These are phyloP conservation scores for Boleophthalmus pectinirostris DNA, from an alignment of 2,113 vertebrate species.

Conservation along the genomic window DNA sequence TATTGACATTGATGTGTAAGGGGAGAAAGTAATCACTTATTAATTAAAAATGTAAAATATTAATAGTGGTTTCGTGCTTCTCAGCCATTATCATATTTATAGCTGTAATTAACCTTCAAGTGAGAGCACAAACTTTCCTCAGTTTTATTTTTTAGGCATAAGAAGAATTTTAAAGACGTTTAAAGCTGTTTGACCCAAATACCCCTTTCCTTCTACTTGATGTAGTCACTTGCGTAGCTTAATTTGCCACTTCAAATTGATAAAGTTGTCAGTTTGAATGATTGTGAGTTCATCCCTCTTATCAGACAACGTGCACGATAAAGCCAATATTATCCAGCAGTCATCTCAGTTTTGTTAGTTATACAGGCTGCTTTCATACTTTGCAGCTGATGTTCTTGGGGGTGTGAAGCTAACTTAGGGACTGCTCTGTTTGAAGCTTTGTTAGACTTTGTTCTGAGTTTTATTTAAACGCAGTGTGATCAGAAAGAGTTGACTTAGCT, in stretches of 20 bases:
- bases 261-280: background rate
- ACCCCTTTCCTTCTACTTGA: background rate
- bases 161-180: background rate
- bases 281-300: too few species aligned
- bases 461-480: too few species aligned
- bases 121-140: background rate
- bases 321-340: background rate
- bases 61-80: background rate
- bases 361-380: too few species aligned
- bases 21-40: background rate
- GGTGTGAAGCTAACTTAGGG: too few species aligned
- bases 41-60: background rate
- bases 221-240: background rate
- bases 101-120: background rate
- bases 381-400: too few species aligned
- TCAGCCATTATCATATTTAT: background rate
- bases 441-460: too few species aligned
- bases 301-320: background rate
- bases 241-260: background rate
- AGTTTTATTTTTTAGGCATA: background rate
- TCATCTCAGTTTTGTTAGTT: background rate
- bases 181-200: background rate
- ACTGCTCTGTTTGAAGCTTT: too few species aligned
- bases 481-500: too few species aligned
- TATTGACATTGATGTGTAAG: background rate